phyloP scores from a whole-genome alignment of 2,888 invertebrate genomes.

The Blastobasis adustella region DNA sequence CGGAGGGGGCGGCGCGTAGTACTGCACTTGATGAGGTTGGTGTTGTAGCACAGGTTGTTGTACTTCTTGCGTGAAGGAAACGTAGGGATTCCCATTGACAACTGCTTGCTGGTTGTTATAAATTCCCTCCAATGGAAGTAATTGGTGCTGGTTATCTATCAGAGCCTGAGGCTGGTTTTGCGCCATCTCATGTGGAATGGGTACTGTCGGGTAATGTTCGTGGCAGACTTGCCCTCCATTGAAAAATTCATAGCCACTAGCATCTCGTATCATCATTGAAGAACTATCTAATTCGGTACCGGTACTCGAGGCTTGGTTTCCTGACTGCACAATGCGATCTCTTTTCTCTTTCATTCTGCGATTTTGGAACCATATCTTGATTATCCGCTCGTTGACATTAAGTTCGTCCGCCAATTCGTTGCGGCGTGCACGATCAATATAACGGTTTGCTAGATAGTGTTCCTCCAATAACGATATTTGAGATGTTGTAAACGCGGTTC shows the following conservation, averaged over 20 bases:
- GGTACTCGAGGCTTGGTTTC: slow-evolving; percentile 37
- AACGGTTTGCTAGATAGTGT: slow-evolving; percentile 80
- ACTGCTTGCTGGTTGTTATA: too few species aligned
- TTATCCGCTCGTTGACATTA: slow-evolving; percentile 49
- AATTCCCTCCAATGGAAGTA: too few species aligned
- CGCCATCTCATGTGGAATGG: slow-evolving; percentile 18
- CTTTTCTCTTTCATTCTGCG: slow-evolving; percentile 85
- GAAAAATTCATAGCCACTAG: slow-evolving; percentile 18
- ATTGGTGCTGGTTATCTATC: too few species aligned
- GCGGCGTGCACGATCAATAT: slow-evolving; percentile 81
- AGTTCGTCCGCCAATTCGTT: slow-evolving; percentile 72
- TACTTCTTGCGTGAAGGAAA: too few species aligned
- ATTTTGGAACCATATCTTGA: slow-evolving; percentile 92
- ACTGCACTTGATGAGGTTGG: too few species aligned
- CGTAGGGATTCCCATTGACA: too few species aligned
- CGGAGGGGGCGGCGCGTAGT: too few species aligned
- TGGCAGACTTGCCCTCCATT: slow-evolving; percentile 25
- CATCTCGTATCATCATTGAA: slow-evolving; percentile 29
- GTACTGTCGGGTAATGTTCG: slow-evolving; percentile 27
- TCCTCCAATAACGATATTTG: slow-evolving; percentile 85
- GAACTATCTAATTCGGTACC: slow-evolving; percentile 28
- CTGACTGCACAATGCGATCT: slow-evolving; percentile 51
- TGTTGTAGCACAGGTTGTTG: too few species aligned
- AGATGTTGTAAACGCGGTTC: slow-evolving; percentile 86
- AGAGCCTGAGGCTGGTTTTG: slow-evolving; percentile 9